Evolutionary conservation across 2,888 invertebrate genomes (phyloP).

Genomic region (Campoletis raptor): DNA sequence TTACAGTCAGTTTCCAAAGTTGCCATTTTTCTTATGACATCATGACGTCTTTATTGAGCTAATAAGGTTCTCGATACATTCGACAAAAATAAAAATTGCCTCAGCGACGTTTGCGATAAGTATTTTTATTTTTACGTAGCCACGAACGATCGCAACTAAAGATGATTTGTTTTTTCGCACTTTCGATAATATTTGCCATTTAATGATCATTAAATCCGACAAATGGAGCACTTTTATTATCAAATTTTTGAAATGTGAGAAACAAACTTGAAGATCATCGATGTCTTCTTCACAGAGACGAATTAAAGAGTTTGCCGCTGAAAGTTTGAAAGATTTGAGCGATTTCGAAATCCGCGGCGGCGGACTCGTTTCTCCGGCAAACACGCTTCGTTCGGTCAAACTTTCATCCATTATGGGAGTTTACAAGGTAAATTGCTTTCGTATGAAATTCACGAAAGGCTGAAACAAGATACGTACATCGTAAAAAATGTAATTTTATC

Average conservation of each 20-base stretch:
- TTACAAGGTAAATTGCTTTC: constrained; percentile 23
- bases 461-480: constrained; percentile 37
- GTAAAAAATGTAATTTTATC: constrained; percentile 40
- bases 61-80: too few species aligned
- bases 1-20: neutral
- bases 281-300: neutral
- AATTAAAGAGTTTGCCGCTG: neutral
- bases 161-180: neutral
- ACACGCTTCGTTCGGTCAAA: constrained; percentile 4
- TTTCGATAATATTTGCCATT: neutral
- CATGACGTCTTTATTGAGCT: neutral
- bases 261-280: neutral
- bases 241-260: too few species aligned
- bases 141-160: neutral
- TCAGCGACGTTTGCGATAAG: neutral
- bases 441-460: constrained; percentile 40
- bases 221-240: neutral
- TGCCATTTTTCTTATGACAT: neutral
- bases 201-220: neutral
- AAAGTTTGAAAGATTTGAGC: neutral
- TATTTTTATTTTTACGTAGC: neutral
- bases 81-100: neutral
- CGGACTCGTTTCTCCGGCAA: neutral
- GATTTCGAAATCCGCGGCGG: too few species aligned
- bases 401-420: constrained; percentile 29